Evolutionary conservation across 1,140 invertebrate genomes (phyloP).

Genomic region (Chelonus insularis): DNA sequence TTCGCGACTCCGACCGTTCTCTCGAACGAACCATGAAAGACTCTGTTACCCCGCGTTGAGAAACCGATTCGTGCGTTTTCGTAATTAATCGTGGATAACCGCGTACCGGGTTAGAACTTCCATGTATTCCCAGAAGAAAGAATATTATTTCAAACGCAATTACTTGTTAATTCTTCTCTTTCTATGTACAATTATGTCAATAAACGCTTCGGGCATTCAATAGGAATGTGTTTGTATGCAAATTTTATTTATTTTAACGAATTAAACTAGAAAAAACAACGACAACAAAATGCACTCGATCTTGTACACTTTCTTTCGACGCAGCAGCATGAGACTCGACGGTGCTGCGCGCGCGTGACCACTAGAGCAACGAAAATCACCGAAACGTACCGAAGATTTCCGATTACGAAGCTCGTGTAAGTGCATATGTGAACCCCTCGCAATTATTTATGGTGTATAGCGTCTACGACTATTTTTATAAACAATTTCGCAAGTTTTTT

Average conservation of each 20-base stretch:
- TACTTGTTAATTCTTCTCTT: neutral
- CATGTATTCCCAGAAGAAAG: neutral
- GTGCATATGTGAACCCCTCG: neutral
- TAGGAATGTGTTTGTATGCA: too few species aligned
- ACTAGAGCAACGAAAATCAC: slow-evolving; percentile 39
- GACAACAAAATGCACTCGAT: slow-evolving; percentile 25
- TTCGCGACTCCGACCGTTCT: slow-evolving; percentile 32
- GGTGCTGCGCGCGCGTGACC: slow-evolving; percentile 44
- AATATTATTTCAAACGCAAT: neutral
- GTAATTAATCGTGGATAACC: slow-evolving; percentile 38
- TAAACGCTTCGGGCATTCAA: too few species aligned
- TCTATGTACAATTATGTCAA: neutral
- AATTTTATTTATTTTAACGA: too few species aligned
- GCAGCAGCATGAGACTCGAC: slow-evolving; percentile 54
- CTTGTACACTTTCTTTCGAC: slow-evolving; percentile 56
- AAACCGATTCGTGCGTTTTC: slow-evolving; percentile 36
- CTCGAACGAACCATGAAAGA: slow-evolving; percentile 33
- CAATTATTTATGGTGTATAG: neutral
- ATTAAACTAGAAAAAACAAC: neutral
- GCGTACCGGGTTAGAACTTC: slow-evolving; percentile 16
- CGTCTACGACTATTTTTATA: neutral
- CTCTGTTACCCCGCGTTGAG: slow-evolving; percentile 29
- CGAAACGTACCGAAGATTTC: slow-evolving; percentile 37
- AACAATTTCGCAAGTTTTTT: too few species aligned
- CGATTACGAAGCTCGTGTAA: slow-evolving; percentile 29